Evolutionary conservation across 1,140 invertebrate genomes (phyloP).

Genomic region (Cecropterus lyciades): DNA sequence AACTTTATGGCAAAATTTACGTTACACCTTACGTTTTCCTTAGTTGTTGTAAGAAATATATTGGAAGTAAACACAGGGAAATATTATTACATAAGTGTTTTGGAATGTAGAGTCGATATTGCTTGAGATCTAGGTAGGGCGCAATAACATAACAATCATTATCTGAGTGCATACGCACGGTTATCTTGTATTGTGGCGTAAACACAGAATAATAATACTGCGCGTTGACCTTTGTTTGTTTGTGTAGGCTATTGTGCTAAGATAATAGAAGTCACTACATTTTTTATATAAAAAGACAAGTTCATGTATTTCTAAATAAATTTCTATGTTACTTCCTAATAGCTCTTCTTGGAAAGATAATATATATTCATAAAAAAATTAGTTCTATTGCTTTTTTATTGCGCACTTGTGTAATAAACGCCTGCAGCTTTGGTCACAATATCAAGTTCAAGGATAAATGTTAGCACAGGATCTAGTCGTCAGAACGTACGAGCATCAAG

Average conservation of each 20-base stretch:
- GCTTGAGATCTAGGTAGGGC: slow-evolving; percentile 5
- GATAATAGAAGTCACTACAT: slow-evolving; percentile 22
- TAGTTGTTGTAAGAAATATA: no score
- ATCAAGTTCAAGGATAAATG: not conserved
- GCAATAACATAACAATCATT: slow-evolving; percentile 13
- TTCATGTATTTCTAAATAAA: no score
- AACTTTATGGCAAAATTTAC: not conserved
- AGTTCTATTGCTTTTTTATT: no score
- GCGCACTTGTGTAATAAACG: no score
- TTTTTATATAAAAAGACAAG: slow-evolving; percentile 25
- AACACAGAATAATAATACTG: slow-evolving; percentile 38
- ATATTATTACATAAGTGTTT: not conserved
- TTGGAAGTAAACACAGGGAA: not conserved
- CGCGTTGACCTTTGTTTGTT: slow-evolving; percentile 42
- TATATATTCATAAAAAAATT: no score
- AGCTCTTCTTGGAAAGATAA: no score
- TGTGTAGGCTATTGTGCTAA: slow-evolving; percentile 33
- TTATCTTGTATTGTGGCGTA: slow-evolving; percentile 40
- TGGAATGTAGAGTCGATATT: slow-evolving; percentile 5
- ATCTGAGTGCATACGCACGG: slow-evolving; percentile 36
- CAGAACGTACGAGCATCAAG: not conserved
- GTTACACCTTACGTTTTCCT: not conserved
- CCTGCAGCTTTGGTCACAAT: not conserved
- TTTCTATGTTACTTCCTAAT: no score
- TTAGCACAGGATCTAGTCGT: not conserved